phyloP scores from a whole-genome alignment of 2,113 vertebrate species.

The Poecilia latipinna region DNA sequence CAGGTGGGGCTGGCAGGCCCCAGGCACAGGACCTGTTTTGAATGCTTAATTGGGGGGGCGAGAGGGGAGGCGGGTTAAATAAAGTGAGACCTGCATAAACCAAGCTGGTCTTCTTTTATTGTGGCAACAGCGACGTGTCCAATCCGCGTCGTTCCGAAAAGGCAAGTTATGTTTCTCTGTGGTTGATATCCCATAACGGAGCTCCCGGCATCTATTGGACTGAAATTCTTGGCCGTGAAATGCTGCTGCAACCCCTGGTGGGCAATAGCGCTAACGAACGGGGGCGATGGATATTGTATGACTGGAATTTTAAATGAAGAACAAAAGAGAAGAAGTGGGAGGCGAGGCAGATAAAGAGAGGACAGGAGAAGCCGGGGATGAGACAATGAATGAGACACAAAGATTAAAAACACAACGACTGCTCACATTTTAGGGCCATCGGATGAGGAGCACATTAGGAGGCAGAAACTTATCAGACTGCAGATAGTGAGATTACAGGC shows the following conservation, averaged over 20 bases:
- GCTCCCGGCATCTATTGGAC: slow-evolving; percentile 57
- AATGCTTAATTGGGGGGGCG: slow-evolving; percentile 24
- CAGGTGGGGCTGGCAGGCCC: slow-evolving; percentile 24
- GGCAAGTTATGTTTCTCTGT: slow-evolving; percentile 55
- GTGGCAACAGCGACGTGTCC: slow-evolving; percentile 34
- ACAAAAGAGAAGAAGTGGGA: slow-evolving; percentile 55
- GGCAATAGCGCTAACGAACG: slow-evolving; percentile 63
- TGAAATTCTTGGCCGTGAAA: slow-evolving; percentile 58
- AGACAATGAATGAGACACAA: not conserved
- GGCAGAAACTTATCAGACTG: slow-evolving; percentile 55
- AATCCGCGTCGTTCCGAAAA: slow-evolving; percentile 65
- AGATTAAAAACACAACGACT: slow-evolving; percentile 66
- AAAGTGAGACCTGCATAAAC: not conserved
- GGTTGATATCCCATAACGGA: slow-evolving; percentile 65
- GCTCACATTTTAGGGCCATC: slow-evolving; percentile 51
- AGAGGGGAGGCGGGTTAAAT: not conserved
- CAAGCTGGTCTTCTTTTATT: not conserved
- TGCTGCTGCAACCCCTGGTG: slow-evolving; percentile 64
- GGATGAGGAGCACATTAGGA: slow-evolving; percentile 54
- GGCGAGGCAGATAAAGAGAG: slow-evolving; percentile 46
- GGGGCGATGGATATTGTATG: slow-evolving; percentile 68
- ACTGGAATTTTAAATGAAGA: slow-evolving; percentile 73
- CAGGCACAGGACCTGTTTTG: slow-evolving; percentile 16
- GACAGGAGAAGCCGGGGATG: not conserved
- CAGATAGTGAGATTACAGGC: slow-evolving; percentile 36